Base-by-base conservation (phyloP, 2,888 invertebrate genomes). In the Eupsilia transversa region DNA sequence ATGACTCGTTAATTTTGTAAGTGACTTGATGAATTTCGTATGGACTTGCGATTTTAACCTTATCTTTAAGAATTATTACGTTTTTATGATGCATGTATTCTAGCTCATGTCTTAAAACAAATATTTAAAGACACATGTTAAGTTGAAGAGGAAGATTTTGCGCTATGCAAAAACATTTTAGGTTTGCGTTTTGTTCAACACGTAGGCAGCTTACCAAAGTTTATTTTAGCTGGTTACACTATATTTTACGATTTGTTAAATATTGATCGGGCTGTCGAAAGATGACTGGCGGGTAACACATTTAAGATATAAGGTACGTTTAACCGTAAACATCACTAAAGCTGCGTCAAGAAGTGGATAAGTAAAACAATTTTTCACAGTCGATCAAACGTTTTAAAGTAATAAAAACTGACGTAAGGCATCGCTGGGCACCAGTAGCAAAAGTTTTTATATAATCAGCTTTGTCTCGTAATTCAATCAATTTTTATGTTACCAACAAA, bases 1-100 rank as follows among this genome's bases (percentile, higher is more conserved):
- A 95, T 94, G 94, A 94, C 92, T 94, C 89, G 94, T 94, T 94
- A 94, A 94, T 93, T 94, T 94, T 92, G 90, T 91, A 89, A 87
- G 89, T 91, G 91, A 91, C 89, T 90, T 92, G 94, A 92, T 93
- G 93, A 93, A 94, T 94, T 94, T 94, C 88, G 89, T 91, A 89
- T 87, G 84, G 87, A 87, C 87, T 83, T 89, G 94, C 89, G 92
- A 94, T 86, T 89, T 86, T 90, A 89, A 87, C 85, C 85, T 78
- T 56, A 71, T 70, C 65, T 71, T 61, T 49, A 54, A 66, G 64
- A 82, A 73, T 86, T 71, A 72, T 66, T 73, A 69, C 54, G 27
- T 72, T 72, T 86, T 77, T 77, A 80, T 59, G 71, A 57, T 80
- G n/a, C 38, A 12, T 38, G 66, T 59, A 64, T 70, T 70, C 38